Percentiles rank a stretch among this genome's conserved stretches.
These are phyloP conservation scores for Himalopsyche japonica DNA, from an alignment of 2,888 invertebrate genomes.

Conservation along the genomic window DNA sequence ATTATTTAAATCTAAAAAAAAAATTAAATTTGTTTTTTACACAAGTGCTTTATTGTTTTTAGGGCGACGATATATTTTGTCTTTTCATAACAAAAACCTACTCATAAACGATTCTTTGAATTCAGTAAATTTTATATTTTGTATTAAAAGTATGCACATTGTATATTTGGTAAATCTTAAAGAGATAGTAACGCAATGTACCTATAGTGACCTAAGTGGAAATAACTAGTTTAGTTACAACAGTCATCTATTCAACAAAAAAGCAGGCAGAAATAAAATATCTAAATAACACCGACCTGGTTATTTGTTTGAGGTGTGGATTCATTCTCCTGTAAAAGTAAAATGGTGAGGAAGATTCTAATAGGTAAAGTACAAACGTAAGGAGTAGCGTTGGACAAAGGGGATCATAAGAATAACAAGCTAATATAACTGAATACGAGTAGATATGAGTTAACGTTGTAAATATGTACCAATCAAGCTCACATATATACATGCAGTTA, in stretches of 20 bases:
- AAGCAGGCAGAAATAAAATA: slow-evolving; percentile 30
- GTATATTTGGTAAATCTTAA: background rate
- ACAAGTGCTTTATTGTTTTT: no score
- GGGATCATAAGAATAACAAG: background rate
- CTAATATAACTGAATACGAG: background rate
- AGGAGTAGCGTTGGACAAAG: background rate
- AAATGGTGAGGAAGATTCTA: slow-evolving; percentile 6
- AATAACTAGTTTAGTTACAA: background rate
- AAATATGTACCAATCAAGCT: background rate
- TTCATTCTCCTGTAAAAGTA: slow-evolving; percentile 37
- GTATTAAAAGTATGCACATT: no score
- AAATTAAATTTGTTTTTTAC: no score
- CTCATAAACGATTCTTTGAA: no score
- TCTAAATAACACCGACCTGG: slow-evolving; percentile 37
- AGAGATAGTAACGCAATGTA: background rate
- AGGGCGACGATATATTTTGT: no score
- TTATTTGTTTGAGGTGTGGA: slow-evolving; percentile 34
- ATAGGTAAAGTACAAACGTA: slow-evolving; percentile 5
- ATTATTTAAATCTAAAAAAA: no score
- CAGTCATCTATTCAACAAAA: slow-evolving; percentile 6
- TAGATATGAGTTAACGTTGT: background rate
- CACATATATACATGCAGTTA: background rate
- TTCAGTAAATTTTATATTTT: no score
- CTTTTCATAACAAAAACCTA: no score
- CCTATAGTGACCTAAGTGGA: background rate